Evolutionary conservation across 1,140 invertebrate species (phyloP).

Genomic region (Pararge aegeria): DNA sequence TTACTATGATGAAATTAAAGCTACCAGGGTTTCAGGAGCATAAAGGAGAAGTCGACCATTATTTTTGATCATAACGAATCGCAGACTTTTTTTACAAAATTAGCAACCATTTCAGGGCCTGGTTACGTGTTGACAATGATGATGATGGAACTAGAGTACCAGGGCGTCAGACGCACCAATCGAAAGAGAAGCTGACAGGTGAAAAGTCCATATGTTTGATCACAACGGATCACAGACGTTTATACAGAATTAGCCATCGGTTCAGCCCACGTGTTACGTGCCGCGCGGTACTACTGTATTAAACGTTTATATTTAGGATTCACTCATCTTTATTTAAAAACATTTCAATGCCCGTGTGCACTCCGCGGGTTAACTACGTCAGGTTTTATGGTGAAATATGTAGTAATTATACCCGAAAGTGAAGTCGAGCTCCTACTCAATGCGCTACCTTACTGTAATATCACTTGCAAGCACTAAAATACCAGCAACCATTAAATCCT

Average conservation of each 20-base stretch:
- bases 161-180: no score
- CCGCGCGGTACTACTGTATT: slow-evolving; percentile 40
- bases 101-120: no score
- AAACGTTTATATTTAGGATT: slow-evolving; percentile 47
- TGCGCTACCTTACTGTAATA: no score
- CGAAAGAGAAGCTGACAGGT: neutral
- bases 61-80: no score
- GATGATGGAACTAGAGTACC: no score
- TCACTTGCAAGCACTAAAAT: neutral
- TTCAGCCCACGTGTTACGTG: slow-evolving; percentile 34
- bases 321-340: slow-evolving; percentile 48
- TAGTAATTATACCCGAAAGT: slow-evolving; percentile 2
- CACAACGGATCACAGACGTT: slow-evolving; percentile 5
- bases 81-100: no score
- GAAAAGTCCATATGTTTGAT: neutral
- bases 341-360: slow-evolving; percentile 41
- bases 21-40: no score
- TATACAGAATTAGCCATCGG: slow-evolving; percentile 24
- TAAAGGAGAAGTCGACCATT: no score
- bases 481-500: neutral
- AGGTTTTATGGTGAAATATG: slow-evolving; percentile 10
- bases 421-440: no score
- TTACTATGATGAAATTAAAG: no score
- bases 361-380: slow-evolving; percentile 8
- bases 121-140: no score